Percentiles rank a stretch among this genome's conserved stretches.
phyloP scores from a whole-genome alignment of 1,140 invertebrate genomes.

The Camponotus vicinus region DNA sequence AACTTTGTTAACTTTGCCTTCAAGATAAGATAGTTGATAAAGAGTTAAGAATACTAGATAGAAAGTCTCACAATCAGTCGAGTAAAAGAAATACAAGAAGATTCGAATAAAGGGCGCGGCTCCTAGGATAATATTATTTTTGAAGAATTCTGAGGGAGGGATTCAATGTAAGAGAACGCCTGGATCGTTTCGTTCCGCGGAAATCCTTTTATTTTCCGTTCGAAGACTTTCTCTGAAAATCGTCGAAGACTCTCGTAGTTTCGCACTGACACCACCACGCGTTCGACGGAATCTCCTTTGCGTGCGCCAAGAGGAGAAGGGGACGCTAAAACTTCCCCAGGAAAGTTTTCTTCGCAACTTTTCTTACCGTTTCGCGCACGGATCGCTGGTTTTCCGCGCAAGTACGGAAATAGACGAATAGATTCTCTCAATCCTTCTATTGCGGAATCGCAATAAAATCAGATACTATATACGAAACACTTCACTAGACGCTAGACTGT shows the following conservation, averaged over 20 bases:
- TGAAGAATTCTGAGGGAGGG: constrained; percentile 16
- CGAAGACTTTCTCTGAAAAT: constrained; percentile 33
- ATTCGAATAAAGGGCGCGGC: not conserved
- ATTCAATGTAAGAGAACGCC: constrained; percentile 12
- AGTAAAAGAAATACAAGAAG: not conserved
- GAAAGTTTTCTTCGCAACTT: constrained; percentile 53
- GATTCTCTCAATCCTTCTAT: constrained; percentile 46
- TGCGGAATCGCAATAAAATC: constrained; percentile 51
- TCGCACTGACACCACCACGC: constrained; percentile 19
- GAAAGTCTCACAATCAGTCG: not conserved
- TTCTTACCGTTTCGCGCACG: constrained; percentile 45
- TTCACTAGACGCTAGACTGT: constrained; percentile 40
- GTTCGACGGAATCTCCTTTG: constrained; percentile 46
- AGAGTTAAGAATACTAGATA: too few species aligned
- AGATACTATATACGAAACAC: constrained; percentile 12
- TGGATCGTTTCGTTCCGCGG: constrained; percentile 10
- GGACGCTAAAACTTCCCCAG: constrained; percentile 12
- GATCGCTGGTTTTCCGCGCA: constrained; percentile 45
- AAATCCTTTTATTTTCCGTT: constrained; percentile 53
- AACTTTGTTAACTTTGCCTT: not conserved
- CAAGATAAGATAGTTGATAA: not conserved
- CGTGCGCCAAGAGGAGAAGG: constrained; percentile 7
- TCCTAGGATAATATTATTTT: constrained; percentile 38
- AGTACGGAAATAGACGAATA: constrained; percentile 50
- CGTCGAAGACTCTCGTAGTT: constrained; percentile 23